These are phyloP conservation scores for Tineola bisselliella DNA, from an alignment of 2,888 invertebrate genomes.

Conservation along the genomic window DNA sequence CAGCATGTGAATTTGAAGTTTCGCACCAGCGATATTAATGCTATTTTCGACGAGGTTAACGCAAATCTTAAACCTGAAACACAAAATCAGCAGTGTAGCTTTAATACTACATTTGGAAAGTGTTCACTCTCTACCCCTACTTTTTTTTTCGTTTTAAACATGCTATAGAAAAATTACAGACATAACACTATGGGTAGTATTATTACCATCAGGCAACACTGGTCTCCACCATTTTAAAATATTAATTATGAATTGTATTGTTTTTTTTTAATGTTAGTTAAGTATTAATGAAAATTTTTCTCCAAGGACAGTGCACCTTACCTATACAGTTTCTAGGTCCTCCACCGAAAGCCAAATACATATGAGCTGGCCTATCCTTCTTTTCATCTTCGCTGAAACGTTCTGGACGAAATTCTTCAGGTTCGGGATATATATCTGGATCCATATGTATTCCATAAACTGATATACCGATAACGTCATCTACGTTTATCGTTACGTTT, in stretches of 20 bases:
- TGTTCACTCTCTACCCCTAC: too few relatives aligned
- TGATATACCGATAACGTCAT: constrained; percentile 52
- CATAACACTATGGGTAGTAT: too few relatives aligned
- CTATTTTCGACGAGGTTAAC: constrained; percentile 22
- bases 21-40: constrained; percentile 20
- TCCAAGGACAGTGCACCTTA: neutral
- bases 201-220: too few relatives aligned
- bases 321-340: constrained; percentile 66
- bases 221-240: too few relatives aligned
- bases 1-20: constrained; percentile 21
- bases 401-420: constrained; percentile 61
- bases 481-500: constrained; percentile 47
- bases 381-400: constrained; percentile 66
- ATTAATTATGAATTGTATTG: too few relatives aligned
- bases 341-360: constrained; percentile 64
- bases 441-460: constrained; percentile 64
- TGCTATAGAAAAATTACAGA: too few relatives aligned
- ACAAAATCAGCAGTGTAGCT: neutral
- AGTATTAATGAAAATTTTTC: too few relatives aligned
- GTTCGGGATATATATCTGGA: constrained; percentile 63
- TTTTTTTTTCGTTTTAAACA: too few relatives aligned
- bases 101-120: too few relatives aligned
- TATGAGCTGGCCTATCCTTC: constrained; percentile 50
- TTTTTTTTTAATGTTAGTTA: too few relatives aligned
- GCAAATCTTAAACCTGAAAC: constrained; percentile 22